Evolutionary conservation across 2,888 invertebrate species (phyloP), one percentile per base, ranked within the genome.

Genomic region (Sarcophaga carnaria): DNA sequence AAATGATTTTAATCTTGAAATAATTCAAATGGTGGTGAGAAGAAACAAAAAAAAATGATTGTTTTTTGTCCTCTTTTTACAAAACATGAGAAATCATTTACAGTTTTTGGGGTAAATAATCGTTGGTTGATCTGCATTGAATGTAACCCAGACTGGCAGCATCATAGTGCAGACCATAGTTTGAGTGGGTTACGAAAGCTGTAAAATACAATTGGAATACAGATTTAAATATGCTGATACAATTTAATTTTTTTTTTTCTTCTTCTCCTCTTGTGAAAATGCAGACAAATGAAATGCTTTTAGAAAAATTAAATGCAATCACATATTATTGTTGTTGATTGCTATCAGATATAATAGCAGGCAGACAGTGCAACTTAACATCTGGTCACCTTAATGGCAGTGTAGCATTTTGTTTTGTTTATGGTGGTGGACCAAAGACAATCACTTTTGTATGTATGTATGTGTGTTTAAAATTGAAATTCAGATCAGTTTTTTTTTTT

Each of bases 81-180:
- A 22, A 71, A 78, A 72, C 22, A 49, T 72, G 83, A 17, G 66
- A 78, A 76, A 59, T 77, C 54, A 54, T 75, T 75, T 25, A 64
- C 8, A 83, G 72, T 72, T 66, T 77, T 67, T 10, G 27, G 10
- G 8, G 4, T 20, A 17, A 76, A 77, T 49, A 60, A 20, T 77
- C 70, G 77, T 67, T 66, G 67, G 77, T 67, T 66, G 72, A 66
- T 66, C 64, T 20, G 20, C 54, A 60, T 66, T 54, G 17, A 54
- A 54, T 54, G 54, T 54, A 54, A 54, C 5, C 14, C 14, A 14
- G 54, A 14, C 54, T 17, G 54, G 54, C 37, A 37, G 54, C 37
- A 37, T 37, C 37, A 37, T 14, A 54, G 54, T 17, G 1, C 2
- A 17, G 4, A 54, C 17, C 37, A 37, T 37, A 37, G 37, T 54